Base-by-base conservation (phyloP, 35 echinoderm and acorn worm genomes). In the Acanthaster planci region DNA sequence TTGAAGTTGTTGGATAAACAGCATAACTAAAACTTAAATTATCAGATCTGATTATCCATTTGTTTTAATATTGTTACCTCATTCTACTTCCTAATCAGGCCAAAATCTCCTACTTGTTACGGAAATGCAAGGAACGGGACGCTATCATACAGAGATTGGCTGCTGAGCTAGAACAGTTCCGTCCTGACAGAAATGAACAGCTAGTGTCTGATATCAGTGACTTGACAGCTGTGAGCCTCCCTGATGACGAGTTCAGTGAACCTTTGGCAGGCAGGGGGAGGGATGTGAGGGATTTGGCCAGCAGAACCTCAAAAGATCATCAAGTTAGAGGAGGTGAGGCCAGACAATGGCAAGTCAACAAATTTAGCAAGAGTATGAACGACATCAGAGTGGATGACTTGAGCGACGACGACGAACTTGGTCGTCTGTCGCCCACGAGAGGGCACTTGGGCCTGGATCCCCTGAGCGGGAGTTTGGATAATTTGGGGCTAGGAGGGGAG, bases 121-220 rank as follows among this genome's bases (percentile, higher is more conserved):
- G 91, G 42, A 91, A 95, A 60, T 95, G 90, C 51, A 82, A 95
- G 18, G 89, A 91, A 60, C 58, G 84, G 14, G 93, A 95, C 57
- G 34, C 78, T 8, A 39, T 87, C 10, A 80, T 95, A 21, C 64
- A 82, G 42, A 83, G 78, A 40, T 68, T 95, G 51, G 85, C 90
- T 38, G 78, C 85, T 3, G 89, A 95, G 72, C 75, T 91, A 1
- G 84, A 78, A 14, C 80, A 77, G 39, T 50, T 60, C 40, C 77
- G 78, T 55, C 80, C 89, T 17, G 89, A 87, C 23, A 84, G 77
- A 53, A 77, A 88, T 26, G 77, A 78, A 2, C 78, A 90, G 51
- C 60, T 95, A 51, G 67, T 93, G 55, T 55, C 83, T 21, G 86
- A 93, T 78, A 85, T 95, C 32, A 57, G 80, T 34, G 52, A 89